Percentiles rank a stretch among this genome's conserved stretches.
These are phyloP conservation scores for Arenaria interpres DNA, from an alignment of 2,113 vertebrate species.

Conservation along the genomic window DNA sequence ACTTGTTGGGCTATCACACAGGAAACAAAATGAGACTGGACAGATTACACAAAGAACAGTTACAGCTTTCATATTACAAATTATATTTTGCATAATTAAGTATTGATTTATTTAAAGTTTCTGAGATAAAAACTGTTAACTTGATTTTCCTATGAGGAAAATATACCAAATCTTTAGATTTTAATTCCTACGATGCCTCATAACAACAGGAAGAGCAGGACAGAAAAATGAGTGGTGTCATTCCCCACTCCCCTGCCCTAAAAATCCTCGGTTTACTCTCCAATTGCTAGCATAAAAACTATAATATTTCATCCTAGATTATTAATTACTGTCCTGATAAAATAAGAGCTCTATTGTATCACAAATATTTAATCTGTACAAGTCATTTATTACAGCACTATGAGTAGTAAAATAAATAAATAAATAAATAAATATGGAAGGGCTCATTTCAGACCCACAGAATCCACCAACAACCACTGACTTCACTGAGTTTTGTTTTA, in stretches of 20 bases:
- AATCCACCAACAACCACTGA: background rate
- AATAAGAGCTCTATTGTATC: background rate
- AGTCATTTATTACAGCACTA: background rate
- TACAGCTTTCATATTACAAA: background rate
- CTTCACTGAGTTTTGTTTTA: background rate
- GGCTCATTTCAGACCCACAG: background rate
- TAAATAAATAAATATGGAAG: background rate
- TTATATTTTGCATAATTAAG: background rate
- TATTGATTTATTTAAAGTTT: conserved; percentile 25
- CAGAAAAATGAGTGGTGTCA: conserved; percentile 6
- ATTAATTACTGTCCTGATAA: background rate
- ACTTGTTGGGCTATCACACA: background rate
- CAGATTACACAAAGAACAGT: background rate
- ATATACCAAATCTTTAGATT: conserved; percentile 17
- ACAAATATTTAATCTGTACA: background rate
- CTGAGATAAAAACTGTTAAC: background rate
- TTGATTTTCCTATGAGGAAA: background rate
- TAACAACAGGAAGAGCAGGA: conserved; percentile 12
- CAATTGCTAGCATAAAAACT: background rate
- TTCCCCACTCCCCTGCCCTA: background rate
- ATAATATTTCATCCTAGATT: background rate
- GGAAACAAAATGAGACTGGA: background rate
- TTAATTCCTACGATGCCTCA: background rate
- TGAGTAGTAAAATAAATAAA: background rate
- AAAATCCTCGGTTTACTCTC: background rate